A percentile compares a stretch with the other conserved stretches of the same genome.
Evolutionary conservation across 2,113 vertebrate species (phyloP).

Genomic region (Picathartes gymnocephalus): DNA sequence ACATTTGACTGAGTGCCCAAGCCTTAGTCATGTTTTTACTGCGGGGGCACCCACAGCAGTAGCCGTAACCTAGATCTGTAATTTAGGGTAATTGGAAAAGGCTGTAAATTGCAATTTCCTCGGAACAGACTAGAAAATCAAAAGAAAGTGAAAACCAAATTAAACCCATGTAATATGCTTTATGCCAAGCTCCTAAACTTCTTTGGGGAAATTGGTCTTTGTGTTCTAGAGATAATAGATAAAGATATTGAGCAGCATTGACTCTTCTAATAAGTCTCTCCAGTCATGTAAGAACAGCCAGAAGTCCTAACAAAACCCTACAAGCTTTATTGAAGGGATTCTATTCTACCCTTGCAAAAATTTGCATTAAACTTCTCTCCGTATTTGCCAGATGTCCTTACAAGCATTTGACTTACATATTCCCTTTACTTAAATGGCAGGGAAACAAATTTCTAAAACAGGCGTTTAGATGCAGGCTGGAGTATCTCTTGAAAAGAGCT

Average conservation of each 20-base stretch:
- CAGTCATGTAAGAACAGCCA: not conserved
- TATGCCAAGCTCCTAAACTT: not conserved
- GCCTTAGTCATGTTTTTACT: not conserved
- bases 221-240: not conserved
- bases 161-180: not conserved
- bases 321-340: not conserved
- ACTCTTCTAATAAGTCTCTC: not conserved
- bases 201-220: not conserved
- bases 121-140: not conserved
- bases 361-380: not conserved
- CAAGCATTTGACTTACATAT: not conserved
- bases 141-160: not conserved
- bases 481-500: not conserved
- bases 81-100: not conserved
- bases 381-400: not conserved
- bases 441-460: not conserved
- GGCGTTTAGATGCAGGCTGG: not conserved
- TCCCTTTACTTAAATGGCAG: not conserved
- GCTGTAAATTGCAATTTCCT: not conserved
- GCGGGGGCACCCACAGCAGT: not conserved
- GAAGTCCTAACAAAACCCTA: not conserved
- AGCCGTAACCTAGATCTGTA: not conserved
- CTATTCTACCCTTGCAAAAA: not conserved
- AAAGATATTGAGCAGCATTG: not conserved
- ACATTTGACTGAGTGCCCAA: not conserved